Conservation (phyloP, 2,113 vertebrate species). For the Promerops cafer region DNA sequence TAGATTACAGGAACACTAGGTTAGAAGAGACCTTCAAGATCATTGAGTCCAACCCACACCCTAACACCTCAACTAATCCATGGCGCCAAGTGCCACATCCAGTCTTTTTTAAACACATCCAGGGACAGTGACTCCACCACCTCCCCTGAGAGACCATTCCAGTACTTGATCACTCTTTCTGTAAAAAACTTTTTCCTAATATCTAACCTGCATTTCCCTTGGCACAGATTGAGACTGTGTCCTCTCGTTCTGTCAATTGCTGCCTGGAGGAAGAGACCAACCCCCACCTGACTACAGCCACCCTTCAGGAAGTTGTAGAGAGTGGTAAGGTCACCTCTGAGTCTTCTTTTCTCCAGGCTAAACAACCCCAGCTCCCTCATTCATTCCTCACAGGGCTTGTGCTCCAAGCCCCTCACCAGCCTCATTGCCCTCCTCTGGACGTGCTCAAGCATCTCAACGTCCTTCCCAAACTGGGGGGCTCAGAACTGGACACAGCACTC, state of each 20-base stretch:
- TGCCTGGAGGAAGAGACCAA: background rate
- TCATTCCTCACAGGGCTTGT: background rate
- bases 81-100: background rate
- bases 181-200: background rate
- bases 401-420: background rate
- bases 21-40: background rate
- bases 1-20: background rate
- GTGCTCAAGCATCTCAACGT: rapidly evolving
- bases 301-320: background rate
- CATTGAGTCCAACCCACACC: background rate
- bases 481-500: background rate
- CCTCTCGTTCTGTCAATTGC: background rate
- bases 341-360: background rate
- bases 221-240: background rate
- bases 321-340: background rate
- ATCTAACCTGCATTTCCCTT: background rate
- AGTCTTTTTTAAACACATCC: background rate
- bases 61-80: background rate
- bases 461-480: background rate
- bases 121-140: background rate
- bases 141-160: rapidly evolving
- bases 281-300: background rate
- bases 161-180: background rate
- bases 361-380: background rate
- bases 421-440: rapidly evolving